These are phyloP conservation scores for Manis crassicaudata DNA, from an alignment of 2,797 vertebrate species.

Conservation along the genomic window DNA sequence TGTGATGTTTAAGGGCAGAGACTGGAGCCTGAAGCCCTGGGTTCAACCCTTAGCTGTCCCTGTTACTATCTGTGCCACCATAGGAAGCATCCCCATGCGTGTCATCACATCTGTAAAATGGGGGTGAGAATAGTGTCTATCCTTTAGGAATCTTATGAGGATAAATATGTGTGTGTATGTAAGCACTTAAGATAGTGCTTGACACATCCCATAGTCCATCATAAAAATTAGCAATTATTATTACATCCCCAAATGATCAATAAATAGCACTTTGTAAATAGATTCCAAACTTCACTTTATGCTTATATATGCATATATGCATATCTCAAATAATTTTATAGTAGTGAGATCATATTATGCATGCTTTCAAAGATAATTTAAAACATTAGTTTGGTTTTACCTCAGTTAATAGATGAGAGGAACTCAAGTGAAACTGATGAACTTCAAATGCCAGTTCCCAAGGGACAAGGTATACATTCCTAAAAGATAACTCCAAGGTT, in stretches of 20 bases:
- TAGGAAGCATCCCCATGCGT: neutral
- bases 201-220: neutral
- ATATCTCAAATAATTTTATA: neutral
- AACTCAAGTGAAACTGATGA: neutral
- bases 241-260: neutral
- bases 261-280: neutral
- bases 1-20: neutral
- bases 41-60: neutral
- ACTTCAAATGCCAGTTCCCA: neutral
- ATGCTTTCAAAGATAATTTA: slow-evolving; percentile 25
- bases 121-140: neutral
- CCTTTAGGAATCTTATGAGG: neutral
- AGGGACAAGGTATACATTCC: neutral
- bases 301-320: neutral
- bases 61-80: neutral
- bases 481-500: slow-evolving; percentile 12
- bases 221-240: slow-evolving; percentile 11
- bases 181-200: neutral
- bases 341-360: neutral
- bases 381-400: slow-evolving; percentile 24
- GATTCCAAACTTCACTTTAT: neutral
- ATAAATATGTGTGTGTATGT: neutral
- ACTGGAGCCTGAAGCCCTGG: neutral
- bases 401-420: slow-evolving; percentile 36
- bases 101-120: neutral